Conservation (phyloP, 2,797 vertebrate species). For the Corythornis leucogaster region DNA sequence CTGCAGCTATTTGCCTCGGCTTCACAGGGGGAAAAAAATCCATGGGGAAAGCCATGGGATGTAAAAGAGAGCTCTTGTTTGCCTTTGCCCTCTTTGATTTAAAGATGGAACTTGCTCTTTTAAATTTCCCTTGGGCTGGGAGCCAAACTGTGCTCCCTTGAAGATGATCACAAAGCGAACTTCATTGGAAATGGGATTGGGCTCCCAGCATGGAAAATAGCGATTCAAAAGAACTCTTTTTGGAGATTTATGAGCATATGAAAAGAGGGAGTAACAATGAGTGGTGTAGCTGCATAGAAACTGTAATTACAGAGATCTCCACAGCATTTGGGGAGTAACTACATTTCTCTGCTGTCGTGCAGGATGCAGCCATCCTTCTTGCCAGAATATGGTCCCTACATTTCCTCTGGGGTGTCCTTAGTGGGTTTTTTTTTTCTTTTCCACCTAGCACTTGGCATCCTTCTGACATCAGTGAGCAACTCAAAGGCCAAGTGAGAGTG, state of each 20-base stretch:
- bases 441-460: neutral
- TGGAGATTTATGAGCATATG: constrained; percentile 31
- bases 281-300: neutral
- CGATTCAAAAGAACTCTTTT: constrained; percentile 35
- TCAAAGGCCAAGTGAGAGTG: neutral
- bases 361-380: neutral
- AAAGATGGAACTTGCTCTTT: constrained; percentile 57
- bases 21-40: constrained; percentile 5
- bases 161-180: constrained; percentile 34
- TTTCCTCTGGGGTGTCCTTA: neutral
- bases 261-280: constrained; percentile 42
- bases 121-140: constrained; percentile 32
- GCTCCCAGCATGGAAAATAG: constrained; percentile 48
- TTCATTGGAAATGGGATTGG: constrained; percentile 35
- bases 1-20: neutral
- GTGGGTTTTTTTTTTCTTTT: neutral
- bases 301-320: constrained; percentile 13
- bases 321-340: neutral
- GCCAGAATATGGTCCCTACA: neutral
- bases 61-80: constrained; percentile 35
- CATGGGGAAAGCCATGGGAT: neutral
- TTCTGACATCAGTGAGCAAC: neutral
- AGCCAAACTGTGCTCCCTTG: constrained; percentile 41
- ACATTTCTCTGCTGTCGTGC: neutral
- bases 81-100: constrained; percentile 37